phyloP scores from a whole-genome alignment of 2,888 invertebrate species.

The Cryptus viduatorius region DNA sequence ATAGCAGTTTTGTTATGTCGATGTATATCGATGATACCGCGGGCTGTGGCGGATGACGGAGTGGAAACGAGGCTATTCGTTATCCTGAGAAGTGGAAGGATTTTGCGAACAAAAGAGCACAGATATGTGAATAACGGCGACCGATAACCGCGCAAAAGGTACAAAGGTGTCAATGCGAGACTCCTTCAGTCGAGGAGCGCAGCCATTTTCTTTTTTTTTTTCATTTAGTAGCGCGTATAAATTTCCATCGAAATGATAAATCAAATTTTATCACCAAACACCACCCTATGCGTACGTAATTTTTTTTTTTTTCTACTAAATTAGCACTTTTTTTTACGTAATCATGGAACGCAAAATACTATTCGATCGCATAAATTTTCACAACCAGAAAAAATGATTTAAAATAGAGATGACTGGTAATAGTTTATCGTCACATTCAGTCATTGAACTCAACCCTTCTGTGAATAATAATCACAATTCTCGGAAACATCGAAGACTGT shows the following conservation, averaged over 20 bases:
- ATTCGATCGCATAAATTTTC: too few species aligned
- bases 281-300: too few species aligned
- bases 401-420: too few species aligned
- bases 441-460: too few species aligned
- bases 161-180: conserved; percentile 9
- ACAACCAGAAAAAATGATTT: too few species aligned
- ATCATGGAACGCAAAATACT: too few species aligned
- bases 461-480: neutral
- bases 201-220: neutral
- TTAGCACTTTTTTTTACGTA: too few species aligned
- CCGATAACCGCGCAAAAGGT: conserved; percentile 18
- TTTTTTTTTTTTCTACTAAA: too few species aligned
- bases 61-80: conserved; percentile 24
- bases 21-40: conserved; percentile 26
- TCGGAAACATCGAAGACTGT: neutral
- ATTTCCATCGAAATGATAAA: too few species aligned
- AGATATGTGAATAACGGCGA: neutral
- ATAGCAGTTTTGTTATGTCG: conserved; percentile 43
- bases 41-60: neutral
- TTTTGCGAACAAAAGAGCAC: conserved; percentile 5
- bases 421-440: too few species aligned
- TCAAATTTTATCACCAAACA: too few species aligned
- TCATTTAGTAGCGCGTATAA: too few species aligned
- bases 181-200: neutral
- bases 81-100: conserved; percentile 23